Base-by-base conservation (phyloP, 2,113 vertebrate species). In the Urocitellus parryii region DNA sequence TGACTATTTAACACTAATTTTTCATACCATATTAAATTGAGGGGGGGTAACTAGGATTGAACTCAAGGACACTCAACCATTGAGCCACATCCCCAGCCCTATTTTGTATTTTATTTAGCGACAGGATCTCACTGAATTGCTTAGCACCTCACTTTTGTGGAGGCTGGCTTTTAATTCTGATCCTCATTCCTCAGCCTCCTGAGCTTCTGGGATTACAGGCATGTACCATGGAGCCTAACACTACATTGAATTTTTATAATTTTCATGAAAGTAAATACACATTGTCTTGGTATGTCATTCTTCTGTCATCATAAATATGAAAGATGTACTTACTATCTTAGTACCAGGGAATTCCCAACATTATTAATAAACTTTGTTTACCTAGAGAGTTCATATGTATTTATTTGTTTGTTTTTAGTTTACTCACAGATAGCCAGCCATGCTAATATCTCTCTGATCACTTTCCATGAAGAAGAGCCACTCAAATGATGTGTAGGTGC, bases 401-500 rank as follows among this genome's bases (percentile, higher is more conserved):
- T 67, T 82, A n/a, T 92, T 92, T 96, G 8, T 85, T 68, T 91
- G n/a, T 58, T n/a, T 63, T 65, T 18, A 84, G 70, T 34, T 14
- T 45, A 34, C 56, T n/a, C 58, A 51, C 10, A 29, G 29, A 89
- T 34, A 37, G 12, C 53, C 51, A 63, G 68, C 67, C 76, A 51
- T 22, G 42, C 20, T 90, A 94, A 72, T 20, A 70, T 34, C 25
- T n/a, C 63, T 95, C 45, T 73, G 53, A 78, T 88, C 45, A 86
- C 18, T 22, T 20, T 78, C 48, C 5, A 17, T 18, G 74, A 94
- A 68, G 51, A 63, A 88, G 6, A 58, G 22, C 39, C 63, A 17
- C 56, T 48, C n/a, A 86, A 85, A 96, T n/a, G 53, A 73, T 37
- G 1, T 91, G 58, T 74, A 94, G 79, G 65, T 87, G 94, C 29